phyloP scores from a whole-genome alignment of 2,797 vertebrate genomes.

The Gallinago stenura region DNA sequence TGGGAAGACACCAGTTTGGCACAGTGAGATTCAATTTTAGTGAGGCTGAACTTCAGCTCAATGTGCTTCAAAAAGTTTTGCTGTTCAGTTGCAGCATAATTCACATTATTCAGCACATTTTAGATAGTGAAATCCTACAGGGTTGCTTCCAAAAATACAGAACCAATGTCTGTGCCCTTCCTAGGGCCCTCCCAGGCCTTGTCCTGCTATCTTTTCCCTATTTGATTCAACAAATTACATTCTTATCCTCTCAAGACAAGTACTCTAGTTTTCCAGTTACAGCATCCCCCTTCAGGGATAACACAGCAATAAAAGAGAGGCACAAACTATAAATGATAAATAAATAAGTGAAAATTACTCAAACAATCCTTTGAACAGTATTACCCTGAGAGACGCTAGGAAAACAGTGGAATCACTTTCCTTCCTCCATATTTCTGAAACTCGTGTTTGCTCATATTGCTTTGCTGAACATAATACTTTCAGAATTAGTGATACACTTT shows the following conservation, averaged over 20 bases:
- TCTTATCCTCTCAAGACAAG: not conserved
- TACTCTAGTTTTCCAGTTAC: not conserved
- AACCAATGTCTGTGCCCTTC: fast-evolving
- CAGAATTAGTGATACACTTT: not conserved
- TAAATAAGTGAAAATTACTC: not conserved
- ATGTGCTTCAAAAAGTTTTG: not conserved
- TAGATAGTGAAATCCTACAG: not conserved
- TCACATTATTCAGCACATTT: not conserved
- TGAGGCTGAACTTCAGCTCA: not conserved
- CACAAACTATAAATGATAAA: not conserved
- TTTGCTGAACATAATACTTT: not conserved
- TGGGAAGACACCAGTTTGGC: not conserved
- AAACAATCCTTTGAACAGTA: not conserved
- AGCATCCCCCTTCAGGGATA: not conserved
- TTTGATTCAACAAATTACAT: not conserved
- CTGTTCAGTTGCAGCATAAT: not conserved
- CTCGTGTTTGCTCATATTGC: not conserved
- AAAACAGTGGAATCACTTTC: not conserved
- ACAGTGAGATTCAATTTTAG: not conserved
- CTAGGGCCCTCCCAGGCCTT: not conserved
- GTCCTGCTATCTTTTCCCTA: not conserved
- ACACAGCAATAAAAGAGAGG: not conserved
- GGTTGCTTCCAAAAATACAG: not conserved
- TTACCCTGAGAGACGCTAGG: not conserved
- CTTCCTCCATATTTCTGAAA: not conserved